Percentiles rank a stretch among this genome's conserved stretches.
phyloP scores from a whole-genome alignment of 2,113 vertebrate species.

The Enhydra lutris region DNA sequence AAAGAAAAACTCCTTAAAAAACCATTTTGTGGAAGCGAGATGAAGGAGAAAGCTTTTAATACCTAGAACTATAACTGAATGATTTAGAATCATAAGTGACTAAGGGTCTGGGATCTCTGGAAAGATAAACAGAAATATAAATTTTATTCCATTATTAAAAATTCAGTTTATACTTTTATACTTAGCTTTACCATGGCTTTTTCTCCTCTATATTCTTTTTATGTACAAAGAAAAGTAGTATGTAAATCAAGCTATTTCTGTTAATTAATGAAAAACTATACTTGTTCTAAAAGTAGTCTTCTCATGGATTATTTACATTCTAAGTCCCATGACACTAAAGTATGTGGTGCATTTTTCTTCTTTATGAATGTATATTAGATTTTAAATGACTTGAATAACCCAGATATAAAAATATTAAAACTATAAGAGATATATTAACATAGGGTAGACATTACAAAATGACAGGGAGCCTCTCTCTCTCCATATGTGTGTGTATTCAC shows the following conservation, averaged over 20 bases:
- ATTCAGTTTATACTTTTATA: neutral
- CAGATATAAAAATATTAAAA: conserved; percentile 29
- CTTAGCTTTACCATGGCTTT: neutral
- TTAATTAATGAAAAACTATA: conserved; percentile 22
- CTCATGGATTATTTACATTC: conserved; percentile 31
- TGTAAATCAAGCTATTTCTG: neutral
- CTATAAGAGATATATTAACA: neutral
- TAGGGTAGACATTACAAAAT: neutral
- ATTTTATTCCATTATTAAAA: neutral
- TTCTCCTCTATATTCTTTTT: neutral
- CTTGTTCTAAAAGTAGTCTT: conserved; percentile 7
- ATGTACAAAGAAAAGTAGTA: neutral
- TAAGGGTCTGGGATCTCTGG: neutral
- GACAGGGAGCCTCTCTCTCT: neutral
- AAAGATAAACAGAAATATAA: neutral
- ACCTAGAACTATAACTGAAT: neutral
- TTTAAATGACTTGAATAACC: neutral
- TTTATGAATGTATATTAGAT: neutral
- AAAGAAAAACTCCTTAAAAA: neutral
- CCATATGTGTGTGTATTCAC: neutral
- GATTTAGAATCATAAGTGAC: neutral
- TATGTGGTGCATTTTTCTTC: neutral
- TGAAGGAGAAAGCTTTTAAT: neutral
- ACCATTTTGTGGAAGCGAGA: neutral
- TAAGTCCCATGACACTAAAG: neutral